Conservation (phyloP, 2,888 invertebrate genomes). For the Chymomyza amoena region DNA sequence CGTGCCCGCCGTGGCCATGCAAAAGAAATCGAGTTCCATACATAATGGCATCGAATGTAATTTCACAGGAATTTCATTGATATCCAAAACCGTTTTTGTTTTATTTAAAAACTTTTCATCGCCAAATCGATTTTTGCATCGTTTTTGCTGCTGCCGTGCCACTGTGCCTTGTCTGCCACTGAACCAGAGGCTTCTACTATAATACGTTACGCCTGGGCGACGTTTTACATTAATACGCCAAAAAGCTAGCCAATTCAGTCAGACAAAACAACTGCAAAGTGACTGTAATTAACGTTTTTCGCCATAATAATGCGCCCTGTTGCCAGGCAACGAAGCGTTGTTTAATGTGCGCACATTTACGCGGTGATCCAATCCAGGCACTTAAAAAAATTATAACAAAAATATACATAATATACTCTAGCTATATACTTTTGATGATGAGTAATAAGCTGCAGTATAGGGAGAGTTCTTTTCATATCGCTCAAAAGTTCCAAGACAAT, state of each 20-base stretch:
- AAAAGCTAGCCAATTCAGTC: constrained; percentile 24
- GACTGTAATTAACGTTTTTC: constrained; percentile 65
- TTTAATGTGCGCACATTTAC: constrained; percentile 63
- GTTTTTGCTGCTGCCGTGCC: no score
- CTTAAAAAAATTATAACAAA: constrained; percentile 36
- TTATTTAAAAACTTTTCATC: no score
- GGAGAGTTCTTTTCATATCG: constrained; percentile 10
- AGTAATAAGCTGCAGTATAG: constrained; percentile 34
- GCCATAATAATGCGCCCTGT: constrained; percentile 67
- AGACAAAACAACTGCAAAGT: constrained; percentile 32
- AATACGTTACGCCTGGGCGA: constrained; percentile 60
- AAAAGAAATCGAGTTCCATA: no score
- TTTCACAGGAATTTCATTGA: no score
- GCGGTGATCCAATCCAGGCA: constrained; percentile 12
- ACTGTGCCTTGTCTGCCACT: no score
- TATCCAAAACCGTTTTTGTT: no score
- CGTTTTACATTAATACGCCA: constrained; percentile 62
- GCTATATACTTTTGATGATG: constrained; percentile 32
- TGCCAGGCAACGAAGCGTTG: constrained; percentile 43
- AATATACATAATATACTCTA: constrained; percentile 21
- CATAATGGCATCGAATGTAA: no score
- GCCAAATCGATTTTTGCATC: no score
- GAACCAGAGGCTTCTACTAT: constrained; percentile 7
- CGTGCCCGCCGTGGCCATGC: no score
- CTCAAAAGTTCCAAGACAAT: neutral